phyloP scores from a whole-genome alignment of 2,888 invertebrate genomes.

The Invenusta paracnida region DNA sequence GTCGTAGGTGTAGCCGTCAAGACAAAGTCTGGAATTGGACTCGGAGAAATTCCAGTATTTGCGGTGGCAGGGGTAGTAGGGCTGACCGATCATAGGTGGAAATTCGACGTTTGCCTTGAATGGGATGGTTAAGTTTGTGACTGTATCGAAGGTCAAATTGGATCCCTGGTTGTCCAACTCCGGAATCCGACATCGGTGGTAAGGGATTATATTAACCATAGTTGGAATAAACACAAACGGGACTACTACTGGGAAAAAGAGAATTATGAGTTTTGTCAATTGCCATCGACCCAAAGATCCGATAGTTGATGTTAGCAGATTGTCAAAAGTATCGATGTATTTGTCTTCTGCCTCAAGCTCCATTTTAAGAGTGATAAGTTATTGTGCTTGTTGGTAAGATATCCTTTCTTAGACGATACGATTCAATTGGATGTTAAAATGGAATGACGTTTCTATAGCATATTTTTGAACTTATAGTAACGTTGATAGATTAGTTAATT shows the following conservation, averaged over 20 bases:
- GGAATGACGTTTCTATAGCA: too few relatives aligned
- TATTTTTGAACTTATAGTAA: too few relatives aligned
- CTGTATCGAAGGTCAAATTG: background rate
- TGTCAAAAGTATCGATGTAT: too few relatives aligned
- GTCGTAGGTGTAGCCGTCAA: background rate
- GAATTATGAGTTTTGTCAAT: background rate
- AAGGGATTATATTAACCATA: background rate
- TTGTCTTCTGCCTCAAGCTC: too few relatives aligned
- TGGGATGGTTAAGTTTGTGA: background rate
- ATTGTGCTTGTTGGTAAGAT: too few relatives aligned
- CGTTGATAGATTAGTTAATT: too few relatives aligned
- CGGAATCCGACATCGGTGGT: background rate
- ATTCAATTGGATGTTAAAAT: too few relatives aligned
- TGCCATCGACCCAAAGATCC: background rate
- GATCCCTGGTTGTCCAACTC: background rate
- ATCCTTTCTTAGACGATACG: too few relatives aligned
- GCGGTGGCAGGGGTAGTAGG: background rate
- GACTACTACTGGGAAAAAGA: background rate
- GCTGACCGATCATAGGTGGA: background rate
- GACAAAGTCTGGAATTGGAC: too few relatives aligned
- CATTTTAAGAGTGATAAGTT: too few relatives aligned
- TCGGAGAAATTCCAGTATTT: too few relatives aligned
- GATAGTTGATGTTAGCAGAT: too few relatives aligned
- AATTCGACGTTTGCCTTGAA: background rate
- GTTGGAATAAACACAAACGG: background rate